Evolutionary conservation across 2,797 vertebrate species (phyloP).

Genomic region (Mus spretus): DNA sequence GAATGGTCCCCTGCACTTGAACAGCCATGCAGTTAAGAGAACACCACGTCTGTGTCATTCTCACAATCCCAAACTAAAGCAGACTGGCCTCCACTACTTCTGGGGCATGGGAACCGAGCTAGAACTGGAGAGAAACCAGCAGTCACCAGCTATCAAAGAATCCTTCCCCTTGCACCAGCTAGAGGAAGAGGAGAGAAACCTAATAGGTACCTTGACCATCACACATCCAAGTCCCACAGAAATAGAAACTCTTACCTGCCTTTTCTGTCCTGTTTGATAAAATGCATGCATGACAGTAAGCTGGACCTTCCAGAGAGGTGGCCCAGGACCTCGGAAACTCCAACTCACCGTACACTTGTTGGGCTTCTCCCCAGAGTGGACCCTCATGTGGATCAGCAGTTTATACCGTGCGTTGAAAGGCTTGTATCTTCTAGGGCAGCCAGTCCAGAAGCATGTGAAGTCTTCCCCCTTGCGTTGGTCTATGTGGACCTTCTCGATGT

Average conservation of each 20-base stretch:
- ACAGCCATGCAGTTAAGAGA: background rate
- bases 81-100: background rate
- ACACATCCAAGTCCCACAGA: background rate
- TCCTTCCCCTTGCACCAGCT: background rate
- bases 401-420: constrained; percentile 99
- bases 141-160: background rate
- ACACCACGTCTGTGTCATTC: background rate
- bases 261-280: background rate
- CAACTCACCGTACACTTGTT: constrained; percentile 98
- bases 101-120: background rate
- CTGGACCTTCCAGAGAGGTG: background rate
- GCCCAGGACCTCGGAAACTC: constrained; percentile 85
- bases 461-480: constrained; percentile 98
- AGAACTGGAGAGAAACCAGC: background rate
- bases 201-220: background rate
- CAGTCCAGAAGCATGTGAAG: constrained; percentile 97
- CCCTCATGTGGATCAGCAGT: constrained; percentile 98
- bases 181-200: background rate
- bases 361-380: constrained; percentile 99
- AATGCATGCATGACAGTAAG: background rate
- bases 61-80: background rate
- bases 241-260: background rate
- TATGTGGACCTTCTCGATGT: constrained; percentile 97
- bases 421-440: constrained; percentile 95
- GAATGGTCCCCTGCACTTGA: background rate